phyloP scores from a whole-genome alignment of 2,797 vertebrate species.

The Siniperca scherzeri region DNA sequence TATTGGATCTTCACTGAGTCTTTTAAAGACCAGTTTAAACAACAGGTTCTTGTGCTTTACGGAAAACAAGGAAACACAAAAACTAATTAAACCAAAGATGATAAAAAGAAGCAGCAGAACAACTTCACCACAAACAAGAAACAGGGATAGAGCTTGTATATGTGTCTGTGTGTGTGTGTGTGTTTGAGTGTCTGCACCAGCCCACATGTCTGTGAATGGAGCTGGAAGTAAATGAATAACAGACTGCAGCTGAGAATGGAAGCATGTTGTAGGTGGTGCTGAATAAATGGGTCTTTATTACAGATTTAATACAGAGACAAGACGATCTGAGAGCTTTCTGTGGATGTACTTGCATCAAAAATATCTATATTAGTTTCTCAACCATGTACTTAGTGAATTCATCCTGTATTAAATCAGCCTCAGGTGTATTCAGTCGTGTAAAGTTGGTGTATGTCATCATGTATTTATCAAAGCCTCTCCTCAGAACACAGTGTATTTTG shows the following conservation, averaged over 20 bases:
- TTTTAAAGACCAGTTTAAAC: not conserved
- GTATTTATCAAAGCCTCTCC: slow-evolving; percentile 36
- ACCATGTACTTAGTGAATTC: slow-evolving; percentile 35
- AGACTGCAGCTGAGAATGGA: slow-evolving; percentile 65
- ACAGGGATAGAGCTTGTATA: slow-evolving; percentile 1
- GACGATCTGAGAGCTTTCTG: slow-evolving; percentile 46
- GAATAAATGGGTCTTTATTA: slow-evolving; percentile 52
- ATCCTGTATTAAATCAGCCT: slow-evolving; percentile 36
- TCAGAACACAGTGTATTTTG: slow-evolving; percentile 35
- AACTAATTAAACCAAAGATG: slow-evolving; percentile 30
- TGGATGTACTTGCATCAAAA: slow-evolving; percentile 35
- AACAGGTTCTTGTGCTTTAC: slow-evolving; percentile 26
- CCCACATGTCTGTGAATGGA: slow-evolving; percentile 73
- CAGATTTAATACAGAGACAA: slow-evolving; percentile 59
- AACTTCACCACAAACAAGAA: slow-evolving; percentile 30
- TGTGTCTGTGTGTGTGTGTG: slow-evolving; percentile 4
- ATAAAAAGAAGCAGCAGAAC: slow-evolving; percentile 9
- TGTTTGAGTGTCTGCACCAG: slow-evolving; percentile 55
- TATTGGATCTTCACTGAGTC: slow-evolving; percentile 38
- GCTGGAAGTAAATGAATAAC: slow-evolving; percentile 72
- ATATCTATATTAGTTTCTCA: slow-evolving; percentile 47
- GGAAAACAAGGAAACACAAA: slow-evolving; percentile 31
- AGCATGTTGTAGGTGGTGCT: slow-evolving; percentile 68
- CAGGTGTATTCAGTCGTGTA: slow-evolving; percentile 14
- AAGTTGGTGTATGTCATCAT: slow-evolving; percentile 26